A percentile compares a stretch with the other conserved stretches of the same genome.
Conservation (phyloP, 2,797 vertebrate genomes). For the Spinus pinus region DNA sequence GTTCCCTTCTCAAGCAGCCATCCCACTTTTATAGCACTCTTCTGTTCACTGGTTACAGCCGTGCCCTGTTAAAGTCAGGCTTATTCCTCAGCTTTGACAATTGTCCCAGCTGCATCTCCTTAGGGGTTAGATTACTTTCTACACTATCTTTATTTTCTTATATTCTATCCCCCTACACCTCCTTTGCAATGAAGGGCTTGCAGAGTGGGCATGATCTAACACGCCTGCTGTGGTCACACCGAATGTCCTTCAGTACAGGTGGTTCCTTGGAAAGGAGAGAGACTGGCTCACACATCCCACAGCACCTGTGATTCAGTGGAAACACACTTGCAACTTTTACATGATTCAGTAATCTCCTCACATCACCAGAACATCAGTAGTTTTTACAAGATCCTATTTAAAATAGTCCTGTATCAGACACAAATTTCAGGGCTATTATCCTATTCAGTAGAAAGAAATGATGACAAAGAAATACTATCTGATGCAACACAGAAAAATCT, state of each 20-base stretch:
- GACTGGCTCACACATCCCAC: neutral
- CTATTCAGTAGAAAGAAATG: neutral
- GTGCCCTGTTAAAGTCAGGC: too few species aligned
- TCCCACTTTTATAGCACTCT: too few species aligned
- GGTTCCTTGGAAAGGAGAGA: neutral
- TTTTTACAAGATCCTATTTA: neutral
- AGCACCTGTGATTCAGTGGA: neutral
- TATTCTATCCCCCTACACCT: too few species aligned
- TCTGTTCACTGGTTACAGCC: too few species aligned
- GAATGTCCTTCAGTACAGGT: neutral
- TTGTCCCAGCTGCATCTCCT: too few species aligned
- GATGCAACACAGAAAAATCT: neutral
- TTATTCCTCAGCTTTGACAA: too few species aligned
- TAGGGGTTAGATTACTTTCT: too few species aligned
- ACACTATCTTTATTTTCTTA: too few species aligned
- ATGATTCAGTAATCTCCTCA: neutral
- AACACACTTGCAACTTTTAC: neutral
- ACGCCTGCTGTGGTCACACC: neutral
- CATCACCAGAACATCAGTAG: neutral
- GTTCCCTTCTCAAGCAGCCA: too few species aligned
- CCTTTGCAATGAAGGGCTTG: neutral
- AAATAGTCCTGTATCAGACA: neutral
- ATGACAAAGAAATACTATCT: conserved; percentile 2
- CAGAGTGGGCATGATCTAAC: neutral
- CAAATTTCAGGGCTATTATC: neutral